Evolutionary conservation across 2,888 invertebrate genomes (phyloP).

Genomic region (Dendrolimus pini): DNA sequence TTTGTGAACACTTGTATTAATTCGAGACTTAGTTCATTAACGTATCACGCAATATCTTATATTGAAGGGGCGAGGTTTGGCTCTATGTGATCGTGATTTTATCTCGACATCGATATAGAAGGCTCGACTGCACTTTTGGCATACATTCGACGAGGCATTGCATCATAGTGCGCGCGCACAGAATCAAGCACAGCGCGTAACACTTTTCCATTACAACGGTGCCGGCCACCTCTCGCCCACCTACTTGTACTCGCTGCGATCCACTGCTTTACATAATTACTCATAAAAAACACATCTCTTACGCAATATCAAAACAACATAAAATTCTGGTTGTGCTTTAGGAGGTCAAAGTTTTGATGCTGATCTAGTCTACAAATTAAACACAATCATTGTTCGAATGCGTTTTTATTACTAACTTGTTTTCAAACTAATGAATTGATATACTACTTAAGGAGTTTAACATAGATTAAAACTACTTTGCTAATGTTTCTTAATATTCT

Average conservation of each 20-base stretch:
- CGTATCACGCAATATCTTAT: too few relatives aligned
- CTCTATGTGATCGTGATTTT: too few relatives aligned
- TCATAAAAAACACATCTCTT: slow-evolving; percentile 60
- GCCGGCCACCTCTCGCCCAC: slow-evolving; percentile 44
- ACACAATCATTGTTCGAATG: slow-evolving; percentile 5
- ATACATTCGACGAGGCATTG: slow-evolving; percentile 61
- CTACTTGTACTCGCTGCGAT: slow-evolving; percentile 51
- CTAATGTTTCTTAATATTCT: not conserved
- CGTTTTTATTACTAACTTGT: not conserved
- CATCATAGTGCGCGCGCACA: slow-evolving; percentile 43
- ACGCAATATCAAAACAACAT: slow-evolving; percentile 59
- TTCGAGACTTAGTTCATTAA: too few relatives aligned
- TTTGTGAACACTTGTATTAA: too few relatives aligned
- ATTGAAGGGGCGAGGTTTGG: too few relatives aligned
- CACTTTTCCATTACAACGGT: slow-evolving; percentile 60
- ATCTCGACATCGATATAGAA: slow-evolving; percentile 18
- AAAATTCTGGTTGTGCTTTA: slow-evolving; percentile 48
- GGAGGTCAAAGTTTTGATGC: slow-evolving; percentile 44
- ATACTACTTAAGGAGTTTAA: not conserved
- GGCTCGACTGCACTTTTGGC: slow-evolving; percentile 70
- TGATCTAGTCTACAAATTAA: slow-evolving; percentile 16
- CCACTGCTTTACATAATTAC: slow-evolving; percentile 68
- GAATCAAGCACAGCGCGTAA: slow-evolving; percentile 66
- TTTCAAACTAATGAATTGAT: not conserved
- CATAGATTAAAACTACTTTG: not conserved